Evolutionary conservation across 2,113 vertebrate species (phyloP).

Genomic region (Tichodroma muraria): DNA sequence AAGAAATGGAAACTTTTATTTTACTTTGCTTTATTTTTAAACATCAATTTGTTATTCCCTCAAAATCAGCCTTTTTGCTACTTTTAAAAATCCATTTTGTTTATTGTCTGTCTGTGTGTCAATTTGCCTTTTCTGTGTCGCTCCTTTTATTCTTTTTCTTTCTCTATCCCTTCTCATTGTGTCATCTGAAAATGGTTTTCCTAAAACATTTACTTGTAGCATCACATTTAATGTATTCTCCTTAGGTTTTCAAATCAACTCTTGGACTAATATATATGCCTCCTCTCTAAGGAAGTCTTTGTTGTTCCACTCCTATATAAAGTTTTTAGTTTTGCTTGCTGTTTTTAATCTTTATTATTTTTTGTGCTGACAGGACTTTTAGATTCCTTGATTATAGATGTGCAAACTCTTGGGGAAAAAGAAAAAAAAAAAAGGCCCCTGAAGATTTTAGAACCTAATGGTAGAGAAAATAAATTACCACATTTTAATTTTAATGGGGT

Average conservation of each 20-base stretch:
- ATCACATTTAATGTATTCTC: neutral
- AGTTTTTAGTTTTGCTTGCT: neutral
- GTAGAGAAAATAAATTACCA: neutral
- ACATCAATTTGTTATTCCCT: neutral
- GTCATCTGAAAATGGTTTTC: neutral
- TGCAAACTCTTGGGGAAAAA: neutral
- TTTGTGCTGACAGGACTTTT: neutral
- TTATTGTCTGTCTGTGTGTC: neutral
- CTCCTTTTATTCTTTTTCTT: neutral
- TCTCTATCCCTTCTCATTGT: neutral
- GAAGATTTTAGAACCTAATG: neutral
- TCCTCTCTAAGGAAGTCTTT: neutral
- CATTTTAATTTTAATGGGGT: neutral
- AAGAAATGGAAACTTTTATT: neutral
- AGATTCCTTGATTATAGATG: neutral
- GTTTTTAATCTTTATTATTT: neutral
- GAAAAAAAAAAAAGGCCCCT: neutral
- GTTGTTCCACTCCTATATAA: neutral
- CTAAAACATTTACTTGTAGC: neutral
- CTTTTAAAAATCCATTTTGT: neutral
- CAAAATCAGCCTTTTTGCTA: neutral
- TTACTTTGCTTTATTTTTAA: neutral
- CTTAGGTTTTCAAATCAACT: neutral
- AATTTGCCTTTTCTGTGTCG: neutral
- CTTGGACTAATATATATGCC: neutral